Evolutionary conservation across 2,888 invertebrate genomes (phyloP).

Genomic region (Rhamphomyia laevipes): DNA sequence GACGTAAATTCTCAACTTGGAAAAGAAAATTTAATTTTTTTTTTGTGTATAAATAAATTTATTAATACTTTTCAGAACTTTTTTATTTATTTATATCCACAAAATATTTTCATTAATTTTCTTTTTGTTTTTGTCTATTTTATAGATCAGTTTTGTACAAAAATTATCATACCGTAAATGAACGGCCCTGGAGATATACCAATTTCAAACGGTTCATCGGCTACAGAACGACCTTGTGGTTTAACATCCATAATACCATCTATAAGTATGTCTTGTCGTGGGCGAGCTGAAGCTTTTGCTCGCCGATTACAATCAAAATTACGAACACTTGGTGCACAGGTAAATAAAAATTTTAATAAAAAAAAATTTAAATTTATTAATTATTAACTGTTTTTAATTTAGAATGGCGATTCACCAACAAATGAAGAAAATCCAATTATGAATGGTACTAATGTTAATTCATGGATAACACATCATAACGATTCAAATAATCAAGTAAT

Average conservation of each 20-base stretch:
- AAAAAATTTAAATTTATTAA: not conserved
- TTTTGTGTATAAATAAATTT: not conserved
- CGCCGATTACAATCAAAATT: conserved; percentile 63
- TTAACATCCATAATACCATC: conserved; percentile 53
- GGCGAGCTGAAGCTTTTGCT: conserved; percentile 70
- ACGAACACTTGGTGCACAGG: conserved; percentile 52
- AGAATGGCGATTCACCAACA: conserved; percentile 27
- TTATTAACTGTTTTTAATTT: conserved; percentile 9
- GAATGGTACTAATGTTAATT: conserved; percentile 28
- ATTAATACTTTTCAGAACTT: not conserved
- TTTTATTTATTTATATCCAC: not conserved
- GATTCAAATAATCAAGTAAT: conserved; percentile 1
- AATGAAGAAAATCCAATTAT: conserved; percentile 32
- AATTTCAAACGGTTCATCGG: conserved; percentile 28
- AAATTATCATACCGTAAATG: conserved; percentile 30
- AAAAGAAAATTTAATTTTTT: not conserved
- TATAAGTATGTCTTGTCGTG: conserved; percentile 59
- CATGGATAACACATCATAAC: conserved; percentile 31
- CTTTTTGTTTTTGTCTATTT: not conserved
- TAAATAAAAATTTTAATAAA: conserved; percentile 11
- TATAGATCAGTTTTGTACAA: not conserved
- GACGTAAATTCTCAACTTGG: not conserved
- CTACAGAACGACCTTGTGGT: conserved; percentile 49
- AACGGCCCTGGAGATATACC: conserved; percentile 35
- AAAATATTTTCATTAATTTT: not conserved